phyloP scores from a whole-genome alignment of 2,797 vertebrate species.

The Peromyscus aztecus region DNA sequence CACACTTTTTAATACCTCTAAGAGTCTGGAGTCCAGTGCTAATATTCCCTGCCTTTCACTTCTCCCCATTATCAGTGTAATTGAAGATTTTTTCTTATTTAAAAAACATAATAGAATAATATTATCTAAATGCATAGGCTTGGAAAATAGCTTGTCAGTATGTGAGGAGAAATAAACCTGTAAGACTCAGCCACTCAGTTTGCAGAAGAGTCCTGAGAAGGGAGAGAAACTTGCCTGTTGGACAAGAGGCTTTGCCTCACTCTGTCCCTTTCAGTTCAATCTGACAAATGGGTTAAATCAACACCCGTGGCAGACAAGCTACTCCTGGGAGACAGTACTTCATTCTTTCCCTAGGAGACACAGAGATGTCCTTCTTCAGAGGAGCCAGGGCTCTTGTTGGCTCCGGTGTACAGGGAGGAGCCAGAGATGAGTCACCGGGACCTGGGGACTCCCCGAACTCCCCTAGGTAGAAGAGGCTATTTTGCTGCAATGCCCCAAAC shows the following conservation, averaged over 20 bases:
- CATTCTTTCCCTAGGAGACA: background rate
- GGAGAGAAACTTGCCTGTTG: background rate
- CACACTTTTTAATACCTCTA: slow-evolving; percentile 50
- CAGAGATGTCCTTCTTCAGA: background rate
- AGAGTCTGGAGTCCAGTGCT: background rate
- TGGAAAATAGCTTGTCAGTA: slow-evolving; percentile 72
- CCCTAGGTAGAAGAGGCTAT: background rate
- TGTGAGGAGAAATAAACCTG: slow-evolving; percentile 17
- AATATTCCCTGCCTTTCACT: slow-evolving; percentile 38
- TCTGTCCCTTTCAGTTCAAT: background rate
- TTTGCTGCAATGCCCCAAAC: background rate
- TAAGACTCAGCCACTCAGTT: slow-evolving; percentile 18
- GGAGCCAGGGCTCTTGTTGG: background rate
- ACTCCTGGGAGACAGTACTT: background rate
- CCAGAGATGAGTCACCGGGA: slow-evolving; percentile 35
- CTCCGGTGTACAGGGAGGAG: slow-evolving; percentile 13
- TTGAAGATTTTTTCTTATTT: slow-evolving; percentile 55
- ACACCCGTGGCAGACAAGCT: background rate
- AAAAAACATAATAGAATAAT: slow-evolving; percentile 48
- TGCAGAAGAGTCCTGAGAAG: slow-evolving; percentile 41
- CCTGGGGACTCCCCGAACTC: background rate
- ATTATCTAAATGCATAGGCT: slow-evolving; percentile 62
- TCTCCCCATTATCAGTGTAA: slow-evolving; percentile 5
- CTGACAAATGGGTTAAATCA: slow-evolving; percentile 58
- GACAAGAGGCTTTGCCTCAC: background rate